Base-by-base conservation (phyloP, 1,140 invertebrate genomes). In the Lutraria rhynchaena region DNA sequence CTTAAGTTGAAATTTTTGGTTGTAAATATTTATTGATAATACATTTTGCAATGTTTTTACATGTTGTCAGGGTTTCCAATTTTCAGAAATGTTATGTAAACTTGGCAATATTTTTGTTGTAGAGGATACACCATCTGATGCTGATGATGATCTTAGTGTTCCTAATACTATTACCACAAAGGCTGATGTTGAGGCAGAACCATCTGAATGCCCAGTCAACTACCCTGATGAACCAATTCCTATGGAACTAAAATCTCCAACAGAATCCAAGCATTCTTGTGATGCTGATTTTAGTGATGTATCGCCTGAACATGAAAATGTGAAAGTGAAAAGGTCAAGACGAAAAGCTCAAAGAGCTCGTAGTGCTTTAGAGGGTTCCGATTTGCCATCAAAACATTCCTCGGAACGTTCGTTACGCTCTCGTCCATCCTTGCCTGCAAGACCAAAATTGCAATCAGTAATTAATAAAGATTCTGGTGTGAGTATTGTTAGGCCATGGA, bases 151-250 rank as follows among this genome's bases (percentile, higher is more conserved):
- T 24, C 55, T 31, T n/a, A 81, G 58, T 53, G 44, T 81, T n/a
- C 78, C 78, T 37, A 81, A 81, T 57, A 73, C 78, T 41, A 81
- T 81, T 17, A 81, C 78, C n/a, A 81, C 78, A 35, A 81, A 81
- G 65, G 78, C 78, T 19, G 78, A 81, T 41, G 78, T 81, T n/a
- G 78, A 81, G 24, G 70, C 55, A 13, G 78, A 81, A 37, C 78
- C 78, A 19, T 71, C 69, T 13, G 35, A 55, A 11, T 74, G 31
- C 37, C 76, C 55, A 15, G 41, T 49, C 3, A 80, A 49, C 27
- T 24, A 70, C 13, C 53, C 63, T 29, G 63, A 70, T 70, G 51
- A 69, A 11, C 0, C 24, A 0, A 1, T 4, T 31, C 24, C 24
- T 3, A 7, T 19, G 4, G 63, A 58, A 24, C 61, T 69, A 24